Conservation (phyloP, 2,113 vertebrate genomes). For the Oxyruncus cristatus region DNA sequence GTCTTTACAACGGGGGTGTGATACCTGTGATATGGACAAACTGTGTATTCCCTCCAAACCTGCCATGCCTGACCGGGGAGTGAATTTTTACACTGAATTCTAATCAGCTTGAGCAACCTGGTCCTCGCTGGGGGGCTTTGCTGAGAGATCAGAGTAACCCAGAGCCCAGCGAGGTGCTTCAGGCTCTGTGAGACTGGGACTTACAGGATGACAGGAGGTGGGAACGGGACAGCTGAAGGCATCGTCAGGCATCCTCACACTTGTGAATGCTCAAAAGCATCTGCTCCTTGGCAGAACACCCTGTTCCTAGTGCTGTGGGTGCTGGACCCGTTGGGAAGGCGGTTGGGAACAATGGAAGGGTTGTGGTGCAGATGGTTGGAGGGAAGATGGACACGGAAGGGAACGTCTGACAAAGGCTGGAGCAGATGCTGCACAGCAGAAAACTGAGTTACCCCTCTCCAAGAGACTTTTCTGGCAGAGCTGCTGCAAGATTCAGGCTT, state of each 20-base stretch:
- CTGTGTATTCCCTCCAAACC: neutral
- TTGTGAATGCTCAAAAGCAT: neutral
- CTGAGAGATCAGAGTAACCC: neutral
- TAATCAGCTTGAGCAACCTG: neutral
- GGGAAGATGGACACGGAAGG: neutral
- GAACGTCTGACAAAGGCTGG: neutral
- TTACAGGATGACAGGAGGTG: neutral
- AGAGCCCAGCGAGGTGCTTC: neutral
- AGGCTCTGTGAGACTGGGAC: neutral
- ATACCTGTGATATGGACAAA: too few relatives aligned
- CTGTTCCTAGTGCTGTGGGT: neutral
- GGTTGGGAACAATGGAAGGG: neutral
- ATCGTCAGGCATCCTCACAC: neutral
- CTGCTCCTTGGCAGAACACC: neutral
- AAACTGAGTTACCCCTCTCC: neutral
- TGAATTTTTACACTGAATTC: neutral
- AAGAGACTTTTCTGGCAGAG: neutral
- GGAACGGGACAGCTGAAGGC: neutral
- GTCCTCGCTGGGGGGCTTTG: neutral
- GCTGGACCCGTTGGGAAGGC: neutral
- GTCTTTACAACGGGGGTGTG: accelerated
- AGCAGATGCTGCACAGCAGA: neutral
- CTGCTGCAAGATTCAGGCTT: neutral
- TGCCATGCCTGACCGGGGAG: neutral
- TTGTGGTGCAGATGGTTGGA: neutral